Evolutionary conservation across 1,140 invertebrate species (phyloP).

Genomic region (Papilio polyxenes): DNA sequence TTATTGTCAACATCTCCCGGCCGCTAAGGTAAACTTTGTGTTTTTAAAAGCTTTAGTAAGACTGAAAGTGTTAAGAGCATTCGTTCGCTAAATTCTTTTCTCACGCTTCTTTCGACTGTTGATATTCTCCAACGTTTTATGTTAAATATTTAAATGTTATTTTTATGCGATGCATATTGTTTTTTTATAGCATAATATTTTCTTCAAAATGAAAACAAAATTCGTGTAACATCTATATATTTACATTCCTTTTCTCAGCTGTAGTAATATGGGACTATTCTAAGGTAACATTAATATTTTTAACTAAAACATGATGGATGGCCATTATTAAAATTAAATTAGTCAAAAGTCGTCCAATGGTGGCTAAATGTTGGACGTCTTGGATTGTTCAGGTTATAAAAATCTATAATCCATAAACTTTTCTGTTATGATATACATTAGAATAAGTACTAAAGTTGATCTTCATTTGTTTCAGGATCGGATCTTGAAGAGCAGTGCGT

Average conservation of each 20-base stretch:
- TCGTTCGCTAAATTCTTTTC: slow-evolving; percentile 6
- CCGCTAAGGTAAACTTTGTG: slow-evolving; percentile 38
- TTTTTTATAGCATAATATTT: not conserved
- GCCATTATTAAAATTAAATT: no score
- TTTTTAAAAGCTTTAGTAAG: slow-evolving; percentile 31
- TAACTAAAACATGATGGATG: no score
- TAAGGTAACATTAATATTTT: no score
- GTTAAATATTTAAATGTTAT: slow-evolving; percentile 3
- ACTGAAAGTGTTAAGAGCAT: slow-evolving; percentile 35
- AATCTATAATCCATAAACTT: no score
- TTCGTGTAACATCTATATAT: not conserved
- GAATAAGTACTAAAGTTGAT: not conserved
- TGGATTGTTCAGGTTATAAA: no score
- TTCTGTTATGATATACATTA: no score
- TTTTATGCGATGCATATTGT: not conserved
- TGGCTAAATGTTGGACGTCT: no score
- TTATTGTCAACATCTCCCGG: slow-evolving; percentile 29
- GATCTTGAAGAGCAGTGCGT: slow-evolving; percentile 27
- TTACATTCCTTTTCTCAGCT: no score
- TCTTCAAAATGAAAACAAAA: not conserved
- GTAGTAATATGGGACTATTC: no score
- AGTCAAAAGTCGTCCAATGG: no score
- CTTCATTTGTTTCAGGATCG: slow-evolving; percentile 26
- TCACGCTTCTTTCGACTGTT: not conserved
- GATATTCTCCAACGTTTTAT: not conserved